Conservation (phyloP, 2,888 invertebrate species). For the Drosophila pseudotakahashii region DNA sequence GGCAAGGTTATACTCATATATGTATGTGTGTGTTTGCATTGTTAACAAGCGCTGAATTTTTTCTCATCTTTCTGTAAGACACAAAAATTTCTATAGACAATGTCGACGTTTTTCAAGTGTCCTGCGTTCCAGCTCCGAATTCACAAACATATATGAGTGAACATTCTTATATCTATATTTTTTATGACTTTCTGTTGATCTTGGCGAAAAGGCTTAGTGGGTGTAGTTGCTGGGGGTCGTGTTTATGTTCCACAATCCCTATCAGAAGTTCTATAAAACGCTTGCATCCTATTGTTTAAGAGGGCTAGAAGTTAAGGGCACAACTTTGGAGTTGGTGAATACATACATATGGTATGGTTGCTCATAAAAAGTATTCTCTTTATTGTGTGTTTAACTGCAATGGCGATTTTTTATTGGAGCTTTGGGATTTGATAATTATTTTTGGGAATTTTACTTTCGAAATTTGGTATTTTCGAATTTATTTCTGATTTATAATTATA, state of each 20-base stretch:
- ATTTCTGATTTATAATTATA: too few species aligned
- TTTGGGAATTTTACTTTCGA: not conserved
- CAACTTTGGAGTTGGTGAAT: slow-evolving; percentile 1
- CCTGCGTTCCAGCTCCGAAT: slow-evolving; percentile 16
- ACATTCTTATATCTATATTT: slow-evolving; percentile 65
- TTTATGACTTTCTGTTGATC: slow-evolving; percentile 74
- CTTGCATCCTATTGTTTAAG: slow-evolving; percentile 41
- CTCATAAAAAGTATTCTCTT: slow-evolving; percentile 20
- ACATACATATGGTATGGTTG: not conserved
- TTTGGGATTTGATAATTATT: not conserved
- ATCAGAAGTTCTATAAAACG: slow-evolving; percentile 30
- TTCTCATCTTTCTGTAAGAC: slow-evolving; percentile 69
- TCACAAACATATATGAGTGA: not conserved
- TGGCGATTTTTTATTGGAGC: not conserved
- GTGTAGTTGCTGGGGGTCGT: slow-evolving; percentile 11
- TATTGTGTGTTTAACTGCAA: slow-evolving; percentile 18
- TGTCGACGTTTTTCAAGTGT: slow-evolving; percentile 38
- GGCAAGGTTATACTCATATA: slow-evolving; percentile 32
- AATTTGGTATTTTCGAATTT: too few species aligned
- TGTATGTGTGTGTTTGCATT: slow-evolving; percentile 56
- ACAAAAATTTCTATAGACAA: slow-evolving; percentile 64
- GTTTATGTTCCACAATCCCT: slow-evolving; percentile 60
- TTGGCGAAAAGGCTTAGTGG: slow-evolving; percentile 33
- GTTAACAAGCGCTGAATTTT: slow-evolving; percentile 67
- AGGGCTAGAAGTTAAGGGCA: slow-evolving; percentile 13